Conservation (phyloP, 2,797 vertebrate genomes). For the Notolepis coatsorum region DNA sequence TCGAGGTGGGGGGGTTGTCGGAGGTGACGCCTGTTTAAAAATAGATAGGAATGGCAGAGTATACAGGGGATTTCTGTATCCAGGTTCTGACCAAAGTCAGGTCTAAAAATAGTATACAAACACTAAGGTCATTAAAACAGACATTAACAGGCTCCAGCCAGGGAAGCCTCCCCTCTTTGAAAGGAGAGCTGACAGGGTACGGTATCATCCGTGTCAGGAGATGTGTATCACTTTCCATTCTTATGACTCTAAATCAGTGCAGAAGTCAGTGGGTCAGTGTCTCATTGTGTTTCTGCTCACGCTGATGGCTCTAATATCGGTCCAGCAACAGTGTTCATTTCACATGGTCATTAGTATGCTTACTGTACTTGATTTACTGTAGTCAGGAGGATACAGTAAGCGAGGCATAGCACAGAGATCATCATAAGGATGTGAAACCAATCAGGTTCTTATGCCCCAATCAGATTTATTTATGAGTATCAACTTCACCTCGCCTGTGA, state of each 20-base stretch:
- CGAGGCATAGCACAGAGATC: too few species aligned
- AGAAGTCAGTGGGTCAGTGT: not conserved
- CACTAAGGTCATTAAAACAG: constrained; percentile 58
- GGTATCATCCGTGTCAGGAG: not conserved
- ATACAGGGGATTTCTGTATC: constrained; percentile 56
- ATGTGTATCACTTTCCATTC: not conserved
- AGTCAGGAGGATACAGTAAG: too few species aligned
- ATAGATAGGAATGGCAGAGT: constrained; percentile 63
- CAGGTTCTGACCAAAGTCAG: constrained; percentile 66
- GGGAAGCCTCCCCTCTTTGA: constrained; percentile 12
- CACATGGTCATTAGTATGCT: too few species aligned
- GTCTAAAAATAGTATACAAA: constrained; percentile 71
- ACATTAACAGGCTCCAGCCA: constrained; percentile 17
- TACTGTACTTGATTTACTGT: too few species aligned
- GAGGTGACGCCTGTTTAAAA: constrained; percentile 72
- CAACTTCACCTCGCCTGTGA: constrained; percentile 97
- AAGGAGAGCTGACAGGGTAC: constrained; percentile 24
- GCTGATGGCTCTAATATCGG: not conserved
- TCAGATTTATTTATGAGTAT: too few species aligned
- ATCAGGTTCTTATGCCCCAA: too few species aligned
- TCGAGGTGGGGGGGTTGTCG: constrained; percentile 28
- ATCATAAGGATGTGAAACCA: too few species aligned
- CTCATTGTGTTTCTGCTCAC: not conserved
- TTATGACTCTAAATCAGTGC: not conserved
- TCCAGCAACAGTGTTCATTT: not conserved